These are phyloP conservation scores for Tetranychus truncatus DNA, from an alignment of 2,888 invertebrate species.

Conservation along the genomic window DNA sequence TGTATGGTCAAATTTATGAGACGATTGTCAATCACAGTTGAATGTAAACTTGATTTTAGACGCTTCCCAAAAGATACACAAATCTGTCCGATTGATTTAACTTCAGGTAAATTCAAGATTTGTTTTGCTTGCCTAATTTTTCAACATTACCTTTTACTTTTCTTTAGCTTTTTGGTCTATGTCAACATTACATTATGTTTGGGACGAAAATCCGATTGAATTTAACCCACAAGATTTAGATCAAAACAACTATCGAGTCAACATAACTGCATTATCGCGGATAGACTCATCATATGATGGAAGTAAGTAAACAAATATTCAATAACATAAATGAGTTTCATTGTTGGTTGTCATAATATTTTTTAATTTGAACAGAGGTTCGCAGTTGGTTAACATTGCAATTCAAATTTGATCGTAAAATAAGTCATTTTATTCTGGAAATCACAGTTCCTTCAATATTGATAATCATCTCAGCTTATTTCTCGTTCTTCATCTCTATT, in stretches of 20 bases:
- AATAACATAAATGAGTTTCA: too few species aligned
- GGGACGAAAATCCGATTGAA: not conserved
- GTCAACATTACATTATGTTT: not conserved
- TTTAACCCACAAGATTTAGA: not conserved
- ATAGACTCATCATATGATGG: not conserved
- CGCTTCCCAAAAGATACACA: not conserved
- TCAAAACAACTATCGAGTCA: not conserved
- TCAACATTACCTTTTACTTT: too few species aligned
- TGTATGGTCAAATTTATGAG: not conserved
- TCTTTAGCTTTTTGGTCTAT: not conserved
- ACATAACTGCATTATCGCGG: not conserved
- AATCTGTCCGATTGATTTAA: not conserved
- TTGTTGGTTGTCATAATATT: not conserved
- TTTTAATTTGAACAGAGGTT: not conserved
- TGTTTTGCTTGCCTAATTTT: too few species aligned
- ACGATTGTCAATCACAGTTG: not conserved
- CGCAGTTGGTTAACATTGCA: not conserved
- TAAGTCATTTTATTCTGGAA: slow-evolving; percentile 5
- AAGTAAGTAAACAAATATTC: not conserved
- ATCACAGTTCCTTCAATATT: not conserved
- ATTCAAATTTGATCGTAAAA: not conserved
- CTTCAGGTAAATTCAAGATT: not conserved
- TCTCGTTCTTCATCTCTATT: not conserved
- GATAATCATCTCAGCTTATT: not conserved
- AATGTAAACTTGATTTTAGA: not conserved